Evolutionary conservation across 2,113 vertebrate genomes (phyloP), one percentile per base, ranked within the genome.

Genomic region (Struthidea cinerea): DNA sequence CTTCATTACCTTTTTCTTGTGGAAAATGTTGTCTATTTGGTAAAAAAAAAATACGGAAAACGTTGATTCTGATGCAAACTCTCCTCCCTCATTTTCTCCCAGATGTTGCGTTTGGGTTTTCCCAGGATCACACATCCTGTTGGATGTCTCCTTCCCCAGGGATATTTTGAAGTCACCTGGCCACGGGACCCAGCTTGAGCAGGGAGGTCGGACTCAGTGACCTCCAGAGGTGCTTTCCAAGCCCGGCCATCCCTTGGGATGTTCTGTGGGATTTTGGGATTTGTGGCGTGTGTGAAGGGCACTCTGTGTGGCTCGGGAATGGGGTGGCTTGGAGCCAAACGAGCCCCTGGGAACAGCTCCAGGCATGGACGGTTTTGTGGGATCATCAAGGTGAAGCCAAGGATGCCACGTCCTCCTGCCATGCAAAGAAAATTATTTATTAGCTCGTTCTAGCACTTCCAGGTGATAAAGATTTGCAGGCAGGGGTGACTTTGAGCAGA

Each of bases 171-270:
- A 55, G 5, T 15, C 30, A 63, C 7, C 30, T 49, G 49, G 41
- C 28, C 41, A 15, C 4, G 5, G 22, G 27, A 30, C 56, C 23
- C 30, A 56, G 21, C 24, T 16, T 10, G 57, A 49, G 42, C 35
- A 26, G 65, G 26, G 49, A 35, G 30, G 10, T 49, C 0, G 6
- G 49, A 42, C 35, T 12, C 18, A 24, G 22, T 10, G 35, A 80
- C 15, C 26, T 42, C 35, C 50, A 80, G 67, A 23, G 35, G 50
- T 19, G 50, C 49, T 50, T 42, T 57, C 42, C 32, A 22, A 56
- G 42, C 26, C n/a, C 0, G 0, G 7, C 30, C 49, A 21, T 6
- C 11, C 30, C 2, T 0, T n/a, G 64, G 18, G 57, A 60, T 17
- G 65, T 21, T 37, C 27, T 18, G 56, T 49, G 67, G 35, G 76